Conservation (phyloP, 1,140 invertebrate species). For the Cataglyphis hispanica region DNA sequence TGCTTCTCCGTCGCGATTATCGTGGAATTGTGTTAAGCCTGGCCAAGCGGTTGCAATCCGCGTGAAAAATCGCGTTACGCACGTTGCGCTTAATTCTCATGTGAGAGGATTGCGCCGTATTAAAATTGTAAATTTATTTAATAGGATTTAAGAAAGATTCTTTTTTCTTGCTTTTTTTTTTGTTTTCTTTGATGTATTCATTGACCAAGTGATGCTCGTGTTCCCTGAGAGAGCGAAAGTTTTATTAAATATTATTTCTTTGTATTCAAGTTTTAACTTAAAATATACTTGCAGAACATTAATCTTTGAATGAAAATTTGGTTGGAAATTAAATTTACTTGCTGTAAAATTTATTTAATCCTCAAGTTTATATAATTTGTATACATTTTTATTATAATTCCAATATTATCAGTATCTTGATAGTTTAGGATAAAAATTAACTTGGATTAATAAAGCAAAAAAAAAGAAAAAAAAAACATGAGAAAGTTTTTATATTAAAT, state of each 20-base stretch:
- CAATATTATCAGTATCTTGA: background rate
- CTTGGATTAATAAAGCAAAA: no score
- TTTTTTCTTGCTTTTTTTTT: background rate
- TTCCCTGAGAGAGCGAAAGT: background rate
- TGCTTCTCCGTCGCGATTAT: constrained; percentile 7
- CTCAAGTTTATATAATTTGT: background rate
- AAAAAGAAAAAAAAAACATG: background rate
- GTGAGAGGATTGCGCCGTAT: background rate
- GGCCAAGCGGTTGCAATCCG: constrained; percentile 10
- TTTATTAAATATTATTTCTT: background rate
- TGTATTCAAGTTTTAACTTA: background rate
- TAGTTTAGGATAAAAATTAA: constrained; percentile 19
- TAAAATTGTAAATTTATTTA: constrained; percentile 48
- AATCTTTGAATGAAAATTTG: background rate
- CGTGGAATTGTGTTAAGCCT: background rate
- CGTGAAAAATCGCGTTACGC: constrained; percentile 31
- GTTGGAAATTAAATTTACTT: background rate
- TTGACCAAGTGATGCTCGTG: background rate
- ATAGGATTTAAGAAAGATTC: background rate
- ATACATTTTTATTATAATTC: background rate
- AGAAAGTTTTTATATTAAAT: background rate
- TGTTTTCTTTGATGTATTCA: background rate
- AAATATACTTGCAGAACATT: background rate
- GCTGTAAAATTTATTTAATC: background rate
- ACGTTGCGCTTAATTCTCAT: background rate